These are phyloP conservation scores for Psammodynastes pulverulentus DNA, from an alignment of 2,113 vertebrate genomes.

Conservation along the genomic window DNA sequence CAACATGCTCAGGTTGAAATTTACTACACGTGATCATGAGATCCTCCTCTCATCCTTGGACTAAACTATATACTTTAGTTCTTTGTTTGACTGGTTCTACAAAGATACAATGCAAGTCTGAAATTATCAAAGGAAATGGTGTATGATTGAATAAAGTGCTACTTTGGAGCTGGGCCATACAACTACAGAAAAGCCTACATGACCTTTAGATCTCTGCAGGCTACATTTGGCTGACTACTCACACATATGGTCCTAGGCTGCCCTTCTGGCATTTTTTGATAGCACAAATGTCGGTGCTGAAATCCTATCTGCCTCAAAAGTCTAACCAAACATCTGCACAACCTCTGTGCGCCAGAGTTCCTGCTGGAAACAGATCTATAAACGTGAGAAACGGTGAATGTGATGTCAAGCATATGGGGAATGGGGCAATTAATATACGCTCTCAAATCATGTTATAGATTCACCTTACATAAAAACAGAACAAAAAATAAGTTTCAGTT, in stretches of 20 bases:
- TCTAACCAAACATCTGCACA: constrained; percentile 57
- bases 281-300: constrained; percentile 40
- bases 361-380: constrained; percentile 58
- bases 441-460: neutral
- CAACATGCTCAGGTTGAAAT: neutral
- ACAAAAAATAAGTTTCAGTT: neutral
- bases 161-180: constrained; percentile 6
- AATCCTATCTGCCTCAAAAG: constrained; percentile 39
- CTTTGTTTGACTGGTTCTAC: neutral
- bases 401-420: neutral
- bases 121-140: neutral
- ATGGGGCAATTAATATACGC: constrained; percentile 9
- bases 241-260: neutral
- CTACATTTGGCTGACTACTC: constrained; percentile 36
- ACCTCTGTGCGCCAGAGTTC: constrained; percentile 50
- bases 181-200: constrained; percentile 9
- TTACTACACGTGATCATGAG: neutral
- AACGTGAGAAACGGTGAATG: constrained; percentile 46
- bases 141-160: neutral
- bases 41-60: neutral
- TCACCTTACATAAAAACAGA: neutral
- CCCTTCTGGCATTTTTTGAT: constrained; percentile 46
- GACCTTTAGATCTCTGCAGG: constrained; percentile 44
- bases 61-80: neutral
- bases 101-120: neutral